Base-by-base conservation (phyloP, 2,888 invertebrate species). In the Thecocarcelia acutangulata region DNA sequence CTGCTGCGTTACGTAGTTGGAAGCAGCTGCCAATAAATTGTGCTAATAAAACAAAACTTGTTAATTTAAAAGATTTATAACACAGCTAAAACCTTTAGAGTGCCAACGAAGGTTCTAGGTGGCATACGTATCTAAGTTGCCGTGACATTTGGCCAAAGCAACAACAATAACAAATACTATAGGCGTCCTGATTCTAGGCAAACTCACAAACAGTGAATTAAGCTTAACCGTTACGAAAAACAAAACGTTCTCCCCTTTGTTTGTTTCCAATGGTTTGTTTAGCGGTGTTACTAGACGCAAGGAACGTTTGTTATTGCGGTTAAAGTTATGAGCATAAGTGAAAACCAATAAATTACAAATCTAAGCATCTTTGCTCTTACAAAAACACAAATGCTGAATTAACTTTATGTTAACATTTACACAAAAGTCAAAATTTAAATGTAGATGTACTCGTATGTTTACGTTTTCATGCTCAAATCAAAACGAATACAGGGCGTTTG, bases 51-150 rank as follows among this genome's bases (percentile, higher is more conserved):
- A 87, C 86, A 86, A 88, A 88, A 88, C 87, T 86, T 88, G 88
- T 89, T 89, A 88, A 89, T 89, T 89, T 87, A 86, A 88, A 88
- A 88, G 89, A 89, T 89, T 88, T 88, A 88, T 88, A 87, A 74
- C 81, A 64, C 48, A 50, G 50, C 33, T 37, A 72, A 54, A 17
- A 9, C 42, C 40, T 72, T 61, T 40, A 58, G 59, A 13, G 56
- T 24, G 50, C 63, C 68, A 77, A 68, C 68, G 68, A 69, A 69
- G 68, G 81, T 69, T 68, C 58, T 54, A 56, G 17, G 58, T 77
- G 24, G 48, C 24, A 42, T 64, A 52, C 33, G n/a, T 24, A 2
- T 24, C 48, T 33, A 46, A 64, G 63, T 40, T 19, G 44, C 37
- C 50, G 44, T 81, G 68, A 52, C 73, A 81, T 44, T 46, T 19